These are phyloP conservation scores for Agonopterix arenella DNA, from an alignment of 2,888 invertebrate genomes.

Conservation along the genomic window DNA sequence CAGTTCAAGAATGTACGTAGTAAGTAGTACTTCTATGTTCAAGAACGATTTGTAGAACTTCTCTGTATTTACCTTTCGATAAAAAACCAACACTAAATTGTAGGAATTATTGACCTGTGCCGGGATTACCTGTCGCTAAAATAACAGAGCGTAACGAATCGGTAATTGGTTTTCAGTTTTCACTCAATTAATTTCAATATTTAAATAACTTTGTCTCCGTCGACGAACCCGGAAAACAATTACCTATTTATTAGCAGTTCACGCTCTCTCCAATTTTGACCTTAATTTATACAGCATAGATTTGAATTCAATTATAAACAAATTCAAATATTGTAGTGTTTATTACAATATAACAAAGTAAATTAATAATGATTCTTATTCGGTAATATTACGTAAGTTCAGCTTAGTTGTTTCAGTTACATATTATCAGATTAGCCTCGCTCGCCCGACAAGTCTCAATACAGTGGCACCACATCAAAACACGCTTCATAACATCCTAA, in stretches of 20 bases:
- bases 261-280: no score
- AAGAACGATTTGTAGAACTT: conserved; percentile 58
- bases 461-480: conserved; percentile 19
- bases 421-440: no score
- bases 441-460: no score
- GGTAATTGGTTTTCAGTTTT: conserved; percentile 31
- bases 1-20: conserved; percentile 7
- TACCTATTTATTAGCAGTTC: background rate
- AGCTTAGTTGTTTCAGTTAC: no score
- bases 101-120: no score
- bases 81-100: conserved; percentile 30
- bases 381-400: no score
- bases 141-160: conserved; percentile 21
- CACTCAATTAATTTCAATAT: conserved; percentile 28
- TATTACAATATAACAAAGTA: no score
- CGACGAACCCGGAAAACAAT: conserved; percentile 4
- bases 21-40: no score
- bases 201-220: conserved; percentile 3
- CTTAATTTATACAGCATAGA: no score
- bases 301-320: no score
- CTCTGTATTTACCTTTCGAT: conserved; percentile 39
- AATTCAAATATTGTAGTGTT: no score
- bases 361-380: no score
- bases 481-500: conserved; percentile 20
- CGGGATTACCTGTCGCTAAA: background rate